Evolutionary conservation across 2,888 invertebrate species (phyloP).

Genomic region (Acleris holmiana): DNA sequence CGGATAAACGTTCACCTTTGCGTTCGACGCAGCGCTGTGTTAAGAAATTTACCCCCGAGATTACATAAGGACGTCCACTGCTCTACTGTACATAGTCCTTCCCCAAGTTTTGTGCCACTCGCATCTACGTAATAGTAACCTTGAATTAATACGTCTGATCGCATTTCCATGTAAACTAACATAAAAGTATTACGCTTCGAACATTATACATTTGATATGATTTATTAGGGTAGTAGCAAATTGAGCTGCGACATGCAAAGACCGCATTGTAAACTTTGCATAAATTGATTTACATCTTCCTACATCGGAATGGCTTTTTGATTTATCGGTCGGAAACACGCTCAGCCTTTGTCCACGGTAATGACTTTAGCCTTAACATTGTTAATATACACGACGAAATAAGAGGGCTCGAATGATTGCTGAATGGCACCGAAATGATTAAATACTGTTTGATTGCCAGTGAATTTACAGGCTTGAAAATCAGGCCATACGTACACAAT

Average conservation of each 20-base stretch:
- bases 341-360: constrained; percentile 41
- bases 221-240: constrained; percentile 51
- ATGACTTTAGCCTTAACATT: constrained; percentile 11
- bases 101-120: too few species aligned
- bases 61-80: too few species aligned
- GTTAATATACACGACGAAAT: neutral
- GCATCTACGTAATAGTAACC: too few species aligned
- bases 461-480: too few species aligned
- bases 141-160: neutral
- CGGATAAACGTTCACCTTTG: too few species aligned
- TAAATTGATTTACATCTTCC: constrained; percentile 78
- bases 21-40: too few species aligned
- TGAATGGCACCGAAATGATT: too few species aligned
- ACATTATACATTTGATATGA: constrained; percentile 34
- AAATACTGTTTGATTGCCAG: too few species aligned
- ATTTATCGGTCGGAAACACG: constrained; percentile 71
- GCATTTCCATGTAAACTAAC: neutral
- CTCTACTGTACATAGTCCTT: too few species aligned
- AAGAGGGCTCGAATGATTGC: too few species aligned
- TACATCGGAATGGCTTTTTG: constrained; percentile 67
- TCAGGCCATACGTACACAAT: too few species aligned
- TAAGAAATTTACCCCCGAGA: too few species aligned
- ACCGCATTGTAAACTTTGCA: constrained; percentile 79
- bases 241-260: constrained; percentile 69
- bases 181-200: constrained; percentile 27